Base-by-base conservation (phyloP, 2,888 invertebrate genomes). In the Campoplex nolae region DNA sequence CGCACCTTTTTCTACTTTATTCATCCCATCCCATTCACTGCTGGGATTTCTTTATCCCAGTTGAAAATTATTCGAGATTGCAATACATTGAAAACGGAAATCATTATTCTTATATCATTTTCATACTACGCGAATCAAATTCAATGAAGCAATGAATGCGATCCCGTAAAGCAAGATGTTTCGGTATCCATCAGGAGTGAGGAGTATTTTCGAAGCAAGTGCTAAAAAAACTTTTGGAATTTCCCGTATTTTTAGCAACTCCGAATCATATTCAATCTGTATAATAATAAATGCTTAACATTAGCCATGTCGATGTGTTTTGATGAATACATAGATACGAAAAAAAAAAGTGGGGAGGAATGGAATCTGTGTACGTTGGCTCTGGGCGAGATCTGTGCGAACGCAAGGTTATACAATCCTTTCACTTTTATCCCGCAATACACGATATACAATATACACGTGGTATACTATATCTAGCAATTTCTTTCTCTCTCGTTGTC, bases 321-420 rank as follows among this genome's bases (percentile, higher is more conserved):
- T 35, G n/a, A 23, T 83, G 13, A 9, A 62, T 45, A 45, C 32
- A 62, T 62, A 48, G 38, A 54, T 38, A 67, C 38, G 23, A 23
- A 28, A 4, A 81, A 48, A 76, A 23, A 56, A 62, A 38, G 38
- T 78, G 75, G 77, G 83, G 79, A 83, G 86, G 70, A 42, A 82
- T 78, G 83, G 88, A 88, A 89, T 90, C 85, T 65, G 77, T 77
- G 42, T 81, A 85, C 80, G 86, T 83, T 71, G 73, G 48, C 70
- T 79, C 71, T 82, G 45, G 45, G 56, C 75, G 76, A 75, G 84
- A 86, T 85, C 85, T 83, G 78, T 58, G 84, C 74, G 86, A 91
- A 89, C 84, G 90, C 93, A 93, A 93, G 93, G 93, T 93, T 93
- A 92, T 89, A 90, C 90, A 88, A 90, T 92, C 93, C 93, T 93